Base-by-base conservation (phyloP, 1,140 invertebrate genomes). In the Thrips palmi region DNA sequence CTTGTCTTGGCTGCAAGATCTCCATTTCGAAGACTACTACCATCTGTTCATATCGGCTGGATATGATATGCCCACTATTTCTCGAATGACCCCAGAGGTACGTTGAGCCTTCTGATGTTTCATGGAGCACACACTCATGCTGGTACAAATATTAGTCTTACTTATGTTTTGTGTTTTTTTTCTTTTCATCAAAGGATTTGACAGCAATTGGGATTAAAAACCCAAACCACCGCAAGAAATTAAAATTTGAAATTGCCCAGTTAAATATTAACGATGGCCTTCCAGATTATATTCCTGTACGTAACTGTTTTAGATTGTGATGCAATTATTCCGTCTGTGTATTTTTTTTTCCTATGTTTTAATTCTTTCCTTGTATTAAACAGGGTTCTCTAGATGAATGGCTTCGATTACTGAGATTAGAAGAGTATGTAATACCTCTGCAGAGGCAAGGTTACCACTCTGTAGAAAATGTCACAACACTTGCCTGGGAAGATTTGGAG, bases 401-500 rank as follows among this genome's bases (percentile, higher is more conserved):
- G 89, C 64, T 97, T 6, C 73, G 80, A 48, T 59, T 94, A 44
- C 62, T 97, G 36, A 68, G 84, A 45, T 65, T 97, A 33, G 85
- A 91, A 52, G 86, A 94, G 56, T 97, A 97, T 56, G 74, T 78
- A 15, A 73, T 77, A 19, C 80, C 81, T 28, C 66, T 97, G 31
- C 69, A 81, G 45, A 77, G 79, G 45, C 91, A 98, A 62, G 89
- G 89, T 36, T 97, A 97, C 63, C 72, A 77, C 44, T 83, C 79
- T 14, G 86, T 98, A 30, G 81, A 93, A 49, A 79, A 86, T 57
- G 81, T 85, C 32, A 85, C 84, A 24, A 87, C 94, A 52, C 70
- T 97, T 25, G 88, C 85, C 41, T 97, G 92, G 89, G 94, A 98
- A 65, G 94, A 98, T 64, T 70, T 98, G 46, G 94, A 98, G 64